A percentile compares a stretch with the other conserved stretches of the same genome.
Conservation (phyloP, 2,113 vertebrate species). For the Suricata suricatta region DNA sequence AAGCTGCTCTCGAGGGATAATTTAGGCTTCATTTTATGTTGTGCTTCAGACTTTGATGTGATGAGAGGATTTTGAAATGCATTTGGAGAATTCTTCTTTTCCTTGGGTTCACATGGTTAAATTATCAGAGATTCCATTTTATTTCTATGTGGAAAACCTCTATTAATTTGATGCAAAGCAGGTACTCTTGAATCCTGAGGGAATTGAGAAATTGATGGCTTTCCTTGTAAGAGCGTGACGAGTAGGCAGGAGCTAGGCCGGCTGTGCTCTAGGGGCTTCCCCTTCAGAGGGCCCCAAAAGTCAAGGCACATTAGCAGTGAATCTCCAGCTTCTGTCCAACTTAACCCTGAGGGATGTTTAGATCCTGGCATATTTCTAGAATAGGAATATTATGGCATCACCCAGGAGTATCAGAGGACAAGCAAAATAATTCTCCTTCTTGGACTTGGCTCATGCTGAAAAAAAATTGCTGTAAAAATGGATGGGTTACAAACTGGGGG, state of each 20-base stretch:
- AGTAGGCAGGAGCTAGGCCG: neutral
- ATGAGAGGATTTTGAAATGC: slow-evolving; percentile 38
- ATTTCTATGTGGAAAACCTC: neutral
- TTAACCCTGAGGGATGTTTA: slow-evolving; percentile 28
- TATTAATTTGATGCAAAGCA: slow-evolving; percentile 28
- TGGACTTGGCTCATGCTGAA: neutral
- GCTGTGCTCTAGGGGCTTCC: neutral
- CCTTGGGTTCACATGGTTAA: neutral
- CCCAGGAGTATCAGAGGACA: neutral
- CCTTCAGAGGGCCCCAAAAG: neutral
- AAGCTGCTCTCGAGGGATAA: neutral
- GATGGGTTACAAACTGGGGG: neutral
- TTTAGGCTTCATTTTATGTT: neutral
- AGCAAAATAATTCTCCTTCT: slow-evolving; percentile 13
- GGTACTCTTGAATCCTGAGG: neutral
- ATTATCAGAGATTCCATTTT: slow-evolving; percentile 30
- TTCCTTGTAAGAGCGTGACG: neutral
- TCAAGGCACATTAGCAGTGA: slow-evolving; percentile 38
- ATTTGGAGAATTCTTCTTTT: slow-evolving; percentile 46
- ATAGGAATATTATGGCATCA: neutral
- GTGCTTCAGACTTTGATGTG: neutral
- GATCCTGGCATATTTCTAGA: slow-evolving; percentile 33
- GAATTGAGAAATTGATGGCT: neutral
- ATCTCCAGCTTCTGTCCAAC: neutral
- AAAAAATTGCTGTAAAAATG: slow-evolving; percentile 40